Base-by-base conservation (phyloP, 2,797 vertebrate genomes). In the Mormyrus hasselquistii region DNA sequence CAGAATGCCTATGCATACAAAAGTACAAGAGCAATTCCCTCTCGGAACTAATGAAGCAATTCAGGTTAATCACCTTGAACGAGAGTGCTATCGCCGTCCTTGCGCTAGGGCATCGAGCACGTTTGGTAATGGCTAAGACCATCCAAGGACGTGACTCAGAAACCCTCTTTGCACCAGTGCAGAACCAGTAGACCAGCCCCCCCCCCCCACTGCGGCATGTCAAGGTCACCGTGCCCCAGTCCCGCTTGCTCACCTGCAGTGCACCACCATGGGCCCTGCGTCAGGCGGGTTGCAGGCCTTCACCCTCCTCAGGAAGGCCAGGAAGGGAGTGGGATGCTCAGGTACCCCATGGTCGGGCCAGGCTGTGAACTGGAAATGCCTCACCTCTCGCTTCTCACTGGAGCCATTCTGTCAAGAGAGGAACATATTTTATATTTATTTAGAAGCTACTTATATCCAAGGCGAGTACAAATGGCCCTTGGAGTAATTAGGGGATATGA, bases 271-370 rank as follows among this genome's bases (percentile, higher is more conserved):
- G 6, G 99, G 99, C 89, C 99, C 99, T 0, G 98, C 98, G 57
- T 99, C 99, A 38, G 98, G 97, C 34, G 99, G 99, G 92, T 99
- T 99, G 94, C 98, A 99, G 87, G 98, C 97, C 95, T 99, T 99
- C 90, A 99, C 98, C 93, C 98, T 95, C 91, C 99, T 94, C 89
- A 99, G 94, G 94, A 99, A 99, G 94, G 98, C 99, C 91, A 99
- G 95, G 91, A 99, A 99, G 0, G 98, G 99, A 9, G 99, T 99
- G 41, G 98, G 99, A 91, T 99, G 98, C 88, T 99, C 98, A 0
- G 99, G 99, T 62, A 99, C 98, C 49, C 99, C 98, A 2, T 99
- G 99, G 93, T 99, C 99, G 22, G 99, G 99, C 99, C 98, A 99
- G 85, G 99, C 98, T 44, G 98, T 99, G 94, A 99, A 99, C 95